Percentiles rank a stretch among this genome's conserved stretches.
Evolutionary conservation across 2,888 invertebrate genomes (phyloP).

Genomic region (Drosophila mulleri): DNA sequence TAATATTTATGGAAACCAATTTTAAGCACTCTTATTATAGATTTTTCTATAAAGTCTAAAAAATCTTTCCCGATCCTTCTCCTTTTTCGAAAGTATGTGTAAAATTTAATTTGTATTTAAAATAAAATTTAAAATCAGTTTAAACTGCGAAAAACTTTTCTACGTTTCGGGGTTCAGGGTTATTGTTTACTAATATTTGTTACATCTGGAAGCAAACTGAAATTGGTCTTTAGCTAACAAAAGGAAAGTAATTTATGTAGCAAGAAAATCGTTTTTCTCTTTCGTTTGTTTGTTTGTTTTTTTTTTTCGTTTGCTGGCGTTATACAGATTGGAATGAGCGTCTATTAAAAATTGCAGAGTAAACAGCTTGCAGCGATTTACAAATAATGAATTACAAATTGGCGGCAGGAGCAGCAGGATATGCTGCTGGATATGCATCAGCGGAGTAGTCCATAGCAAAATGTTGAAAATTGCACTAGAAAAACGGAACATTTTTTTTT

Average conservation of each 20-base stretch:
- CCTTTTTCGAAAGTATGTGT: no score
- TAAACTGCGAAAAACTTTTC: no score
- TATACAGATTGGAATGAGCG: conserved; percentile 37
- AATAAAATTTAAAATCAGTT: no score
- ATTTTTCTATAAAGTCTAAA: no score
- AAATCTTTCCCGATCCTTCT: no score
- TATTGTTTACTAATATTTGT: no score
- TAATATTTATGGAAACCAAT: no score
- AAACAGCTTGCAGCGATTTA: conserved; percentile 67
- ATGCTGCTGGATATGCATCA: conserved; percentile 14
- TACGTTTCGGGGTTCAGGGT: no score
- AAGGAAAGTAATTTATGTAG: conserved; percentile 11
- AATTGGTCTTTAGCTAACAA: background rate
- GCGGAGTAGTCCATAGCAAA: background rate
- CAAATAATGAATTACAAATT: conserved; percentile 69
- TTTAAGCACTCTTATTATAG: no score
- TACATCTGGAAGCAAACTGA: background rate
- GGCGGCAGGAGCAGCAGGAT: conserved; percentile 17
- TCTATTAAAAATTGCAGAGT: conserved; percentile 68
- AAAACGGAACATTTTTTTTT: background rate
- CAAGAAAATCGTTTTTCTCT: background rate
- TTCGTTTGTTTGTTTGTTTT: background rate
- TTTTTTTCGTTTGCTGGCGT: conserved; percentile 4
- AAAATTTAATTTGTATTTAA: no score
- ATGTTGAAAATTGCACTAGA: conserved; percentile 17